Base-by-base conservation (phyloP, 1,140 invertebrate genomes). In the Philaenus spumarius region DNA sequence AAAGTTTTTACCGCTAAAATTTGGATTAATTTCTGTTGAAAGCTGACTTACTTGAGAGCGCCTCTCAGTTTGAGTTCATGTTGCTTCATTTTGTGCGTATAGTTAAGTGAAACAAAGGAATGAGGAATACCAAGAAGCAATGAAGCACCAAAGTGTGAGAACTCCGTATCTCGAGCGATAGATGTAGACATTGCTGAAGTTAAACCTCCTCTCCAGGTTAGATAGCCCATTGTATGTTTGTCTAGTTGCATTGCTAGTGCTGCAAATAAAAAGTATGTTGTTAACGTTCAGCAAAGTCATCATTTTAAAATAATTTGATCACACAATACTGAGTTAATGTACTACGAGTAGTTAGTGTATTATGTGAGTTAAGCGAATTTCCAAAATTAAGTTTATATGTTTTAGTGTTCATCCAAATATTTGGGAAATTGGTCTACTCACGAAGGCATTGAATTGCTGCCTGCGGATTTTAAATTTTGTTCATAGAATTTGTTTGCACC, bases 171-270 rank as follows among this genome's bases (percentile, higher is more conserved):
- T 61, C 87, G 81, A 30, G 89, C 82, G 22, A 95, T 74, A 40
- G 83, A 83, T 0, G 90, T 90, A 1, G 81, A 85, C 81, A 96
- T 84, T 0, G 85, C 82, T 14, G 84, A 86, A 37, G 85, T 79
- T 1, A 77, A 72, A 5, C 87, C 87, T 0, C 81, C 81, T 70
- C 89, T 85, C 67, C 90, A 93, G 0, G 89, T 90, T 9, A 96
- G 71, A 66, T 93, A 92, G 23, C 93, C 93, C 37, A 93, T 82
- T 0, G 89, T 87, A 68, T 91, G 82, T 60, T 86, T 85, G 67
- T 92, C 88, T 58, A 97, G 73, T 69, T 94, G 90, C 68, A 87
- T 83, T 14, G 85, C 89, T 62, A 95, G 69, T 15, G 89, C 90
- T 89, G 71, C 64, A 46, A 55, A 50, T 19, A 54, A n/a, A n/a